phyloP scores from a whole-genome alignment of 2,113 vertebrate genomes.

The Engystomops pustulosus region DNA sequence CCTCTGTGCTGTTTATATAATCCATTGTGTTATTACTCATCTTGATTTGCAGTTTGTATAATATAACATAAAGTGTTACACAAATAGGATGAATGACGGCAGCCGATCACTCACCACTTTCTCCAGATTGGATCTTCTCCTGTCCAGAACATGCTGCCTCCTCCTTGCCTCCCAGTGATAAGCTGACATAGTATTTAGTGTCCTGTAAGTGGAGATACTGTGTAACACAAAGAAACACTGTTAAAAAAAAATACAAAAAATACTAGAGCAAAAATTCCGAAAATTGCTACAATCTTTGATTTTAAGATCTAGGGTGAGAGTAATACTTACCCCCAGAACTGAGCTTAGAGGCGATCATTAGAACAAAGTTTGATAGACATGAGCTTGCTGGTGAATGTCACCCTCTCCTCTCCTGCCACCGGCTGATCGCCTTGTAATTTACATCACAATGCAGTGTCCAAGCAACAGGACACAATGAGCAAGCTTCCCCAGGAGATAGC shows the following conservation, averaged over 20 bases:
- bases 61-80: neutral
- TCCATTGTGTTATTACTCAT: neutral
- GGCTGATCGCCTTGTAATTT: conserved; percentile 24
- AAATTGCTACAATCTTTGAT: neutral
- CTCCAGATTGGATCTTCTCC: conserved; percentile 56
- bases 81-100: neutral
- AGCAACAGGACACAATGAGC: conserved; percentile 31
- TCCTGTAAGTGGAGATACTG: conserved; percentile 34
- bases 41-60: neutral
- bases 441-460: conserved; percentile 45
- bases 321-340: neutral
- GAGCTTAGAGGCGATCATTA: neutral
- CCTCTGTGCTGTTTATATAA: neutral
- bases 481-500: conserved; percentile 6
- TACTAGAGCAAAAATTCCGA: neutral
- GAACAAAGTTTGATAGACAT: neutral
- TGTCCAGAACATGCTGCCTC: conserved; percentile 68
- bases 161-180: conserved; percentile 77
- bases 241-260: neutral
- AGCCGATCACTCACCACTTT: neutral
- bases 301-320: neutral
- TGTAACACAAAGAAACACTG: neutral
- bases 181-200: conserved; percentile 67
- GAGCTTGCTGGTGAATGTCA: neutral
- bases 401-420: neutral